Base-by-base conservation (phyloP, 1,140 invertebrate genomes). In the Ylistrum balloti region DNA sequence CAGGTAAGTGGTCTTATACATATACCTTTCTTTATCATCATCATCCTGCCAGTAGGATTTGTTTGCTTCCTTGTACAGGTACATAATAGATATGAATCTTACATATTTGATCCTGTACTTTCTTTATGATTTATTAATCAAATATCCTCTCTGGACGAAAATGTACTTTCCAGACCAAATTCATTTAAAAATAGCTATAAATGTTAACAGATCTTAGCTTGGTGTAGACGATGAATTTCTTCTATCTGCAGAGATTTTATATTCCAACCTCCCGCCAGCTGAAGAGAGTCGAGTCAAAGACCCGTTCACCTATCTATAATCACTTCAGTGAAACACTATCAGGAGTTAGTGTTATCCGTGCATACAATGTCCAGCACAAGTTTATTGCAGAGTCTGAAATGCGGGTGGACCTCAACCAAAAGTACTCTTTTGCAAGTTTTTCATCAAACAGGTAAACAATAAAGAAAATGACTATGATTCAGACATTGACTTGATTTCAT, bases 41-140 rank as follows among this genome's bases (percentile, higher is more conserved):
- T 38, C 41, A 45, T 34, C 33, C 9, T 86, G 0, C 32, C 11
- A 17, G 33, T 33, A 86, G 98, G 97, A 74, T 91, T 98, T 20
- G 92, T 99, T 74, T 99, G 99, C 96, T 98, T 98, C 95, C 97
- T 99, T n/a, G n/a, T n/a, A n/a, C n/a, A n/a, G n/a, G n/a, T n/a
- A n/a, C n/a, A n/a, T n/a, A n/a, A n/a, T n/a, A n/a, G n/a, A n/a
- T n/a, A n/a, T n/a, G n/a, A n/a, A n/a, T n/a, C n/a, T n/a, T n/a
- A n/a, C n/a, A n/a, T n/a, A n/a, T n/a, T n/a, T n/a, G n/a, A n/a
- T n/a, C n/a, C n/a, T n/a, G n/a, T n/a, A n/a, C n/a, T n/a, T n/a
- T n/a, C n/a, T n/a, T n/a, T n/a, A n/a, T n/a, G n/a, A n/a, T n/a
- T n/a, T n/a, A n/a, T n/a, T n/a, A n/a, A n/a, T n/a, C n/a, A n/a